Evolutionary conservation across 1,140 invertebrate species (phyloP), one percentile per base, ranked within the genome.

Genomic region (Atta texana): DNA sequence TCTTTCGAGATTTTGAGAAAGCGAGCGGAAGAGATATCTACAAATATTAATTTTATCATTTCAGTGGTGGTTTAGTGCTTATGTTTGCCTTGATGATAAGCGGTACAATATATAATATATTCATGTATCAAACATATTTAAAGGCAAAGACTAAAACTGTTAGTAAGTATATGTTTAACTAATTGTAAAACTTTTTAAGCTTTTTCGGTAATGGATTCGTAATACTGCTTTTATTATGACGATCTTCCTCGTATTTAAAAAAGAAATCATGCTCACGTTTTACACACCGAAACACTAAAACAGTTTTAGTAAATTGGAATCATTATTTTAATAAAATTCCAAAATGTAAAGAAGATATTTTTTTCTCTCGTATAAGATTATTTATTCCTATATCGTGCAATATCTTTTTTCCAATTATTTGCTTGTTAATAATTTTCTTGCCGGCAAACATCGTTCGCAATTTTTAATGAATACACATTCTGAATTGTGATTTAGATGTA

Each of bases 51-150:
- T 64, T 51, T 72, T 63, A 21, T 81, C 0, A 4, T 85, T 87
- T 12, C 78, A 94, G 93, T 31, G 1, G 81, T 7, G 10, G 90
- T 28, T 63, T 94, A 28, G 1, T 68, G 0, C 2, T 89, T 6
- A 69, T 21, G 3, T 69, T 90, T 7, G 53, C 53, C 14, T 14
- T 92, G 12, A 86, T 90, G 87, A n/a, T 93, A 28, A 57, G 88
- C 0, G 93, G 93, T 7, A 94, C 94, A 0, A 31, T 69, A 5
- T 94, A 94, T 34, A 93, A 95, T 61, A 2, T 93, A 6, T 7
- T 93, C 8, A 44, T 94, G 10, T 18, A 93, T 74, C 91, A 92
- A 66, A 93, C 88, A 49, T 49, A 55, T 14, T 64, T 66, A 16
- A 85, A 75, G 8, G 31, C 34, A 0, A 85, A 89, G 7, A 85